Evolutionary conservation across 1,140 invertebrate genomes (phyloP), one percentile per base, ranked within the genome.

Genomic region (Diorhabda elongata): DNA sequence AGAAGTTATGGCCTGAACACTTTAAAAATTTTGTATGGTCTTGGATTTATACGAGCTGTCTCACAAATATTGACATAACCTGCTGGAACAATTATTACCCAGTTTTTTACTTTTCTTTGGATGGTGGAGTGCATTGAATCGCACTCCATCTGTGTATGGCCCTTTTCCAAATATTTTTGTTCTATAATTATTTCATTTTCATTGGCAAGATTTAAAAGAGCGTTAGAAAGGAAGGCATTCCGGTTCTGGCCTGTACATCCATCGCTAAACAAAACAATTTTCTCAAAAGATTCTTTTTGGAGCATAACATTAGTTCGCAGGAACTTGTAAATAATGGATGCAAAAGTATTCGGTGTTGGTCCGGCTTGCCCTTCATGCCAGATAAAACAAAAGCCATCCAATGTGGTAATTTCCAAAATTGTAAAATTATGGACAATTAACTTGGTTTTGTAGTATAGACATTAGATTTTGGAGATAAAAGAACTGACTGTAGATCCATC

Each of bases 111-210:
- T 60, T 69, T 44, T 57, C 67, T 67, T 68, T 80, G 77, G 47
- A 79, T 78, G 3, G 58, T 62, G 8, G 69, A 42, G 69, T 82
- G 79, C 8, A 80, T 73, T 5, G 69, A 69, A 67, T 81, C 78
- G 45, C 44, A 67, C 60, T 81, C 77, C 79, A 80, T 81, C 66
- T 80, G 74, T 3, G 78, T 79, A 65, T 81, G 77, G 3, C 79
- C 78, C 59, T 72, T 73, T 74, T 73, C 70, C 44, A 74, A 61
- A 68, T 69, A 75, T 71, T 72, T 74, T 64, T 74, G 72, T n/a
- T 42, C 42, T 11, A 75, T 70, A 41, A 44, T 61, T 41, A 70
- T 70, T 26, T 70, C 67, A 41, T 72, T 11, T 45, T 58, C 7
- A n/a, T 61, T 67, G 5, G 66, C 64, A n/a, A 72, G 8, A 69